Conservation (phyloP, 2,888 invertebrate genomes). For the Epinotia nisella region DNA sequence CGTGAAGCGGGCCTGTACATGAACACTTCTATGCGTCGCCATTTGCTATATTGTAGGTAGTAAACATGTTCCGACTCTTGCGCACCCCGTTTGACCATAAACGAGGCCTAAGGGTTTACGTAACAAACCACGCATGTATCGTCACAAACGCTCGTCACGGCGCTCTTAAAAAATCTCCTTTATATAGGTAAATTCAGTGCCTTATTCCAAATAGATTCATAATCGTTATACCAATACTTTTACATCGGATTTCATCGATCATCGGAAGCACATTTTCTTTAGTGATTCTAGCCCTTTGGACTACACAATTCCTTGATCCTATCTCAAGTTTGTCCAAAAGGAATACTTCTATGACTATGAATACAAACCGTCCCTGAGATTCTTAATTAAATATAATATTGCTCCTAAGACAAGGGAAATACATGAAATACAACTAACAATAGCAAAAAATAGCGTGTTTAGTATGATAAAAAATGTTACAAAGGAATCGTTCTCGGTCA, state of each 20-base stretch:
- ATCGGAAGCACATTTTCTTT: slow-evolving; percentile 17
- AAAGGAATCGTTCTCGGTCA: background rate
- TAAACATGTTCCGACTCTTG: too few relatives aligned
- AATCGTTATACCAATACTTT: slow-evolving; percentile 13
- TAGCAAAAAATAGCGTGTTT: background rate
- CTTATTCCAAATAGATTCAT: slow-evolving; percentile 1
- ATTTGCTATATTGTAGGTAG: too few relatives aligned
- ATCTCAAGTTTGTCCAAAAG: slow-evolving; percentile 6
- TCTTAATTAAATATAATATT: slow-evolving; percentile 7
- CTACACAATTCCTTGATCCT: slow-evolving; percentile 18
- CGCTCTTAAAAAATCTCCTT: too few relatives aligned
- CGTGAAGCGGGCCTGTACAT: too few relatives aligned
- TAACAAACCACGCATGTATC: too few relatives aligned
- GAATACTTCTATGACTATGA: background rate
- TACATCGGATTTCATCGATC: slow-evolving; percentile 20
- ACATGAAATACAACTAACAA: background rate
- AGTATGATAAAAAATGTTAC: background rate
- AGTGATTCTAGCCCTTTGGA: slow-evolving; percentile 16
- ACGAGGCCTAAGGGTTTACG: too few relatives aligned
- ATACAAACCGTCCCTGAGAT: slow-evolving; percentile 13
- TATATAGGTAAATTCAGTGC: background rate
- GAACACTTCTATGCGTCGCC: too few relatives aligned
- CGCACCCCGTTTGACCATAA: too few relatives aligned
- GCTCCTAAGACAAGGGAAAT: background rate
- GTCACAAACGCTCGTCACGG: too few relatives aligned